phyloP scores from a whole-genome alignment of 2,113 vertebrate species.

The Tauraco erythrolophus region DNA sequence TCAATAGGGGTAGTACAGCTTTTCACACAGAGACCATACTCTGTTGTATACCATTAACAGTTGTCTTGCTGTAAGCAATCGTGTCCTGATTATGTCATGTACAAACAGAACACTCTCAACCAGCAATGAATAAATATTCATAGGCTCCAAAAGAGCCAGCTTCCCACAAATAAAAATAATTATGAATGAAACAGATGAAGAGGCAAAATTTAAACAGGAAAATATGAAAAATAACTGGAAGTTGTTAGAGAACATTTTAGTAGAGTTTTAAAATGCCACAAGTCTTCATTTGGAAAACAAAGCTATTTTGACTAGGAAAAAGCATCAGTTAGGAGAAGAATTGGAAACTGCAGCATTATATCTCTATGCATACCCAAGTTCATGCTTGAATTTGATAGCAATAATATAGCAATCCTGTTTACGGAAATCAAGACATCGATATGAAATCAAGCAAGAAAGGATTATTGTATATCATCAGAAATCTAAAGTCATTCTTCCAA shows the following conservation, averaged over 20 bases:
- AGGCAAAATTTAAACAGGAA: slow-evolving; percentile 25
- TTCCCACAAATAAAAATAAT: slow-evolving; percentile 40
- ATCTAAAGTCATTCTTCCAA: background rate
- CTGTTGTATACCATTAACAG: background rate
- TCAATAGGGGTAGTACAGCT: background rate
- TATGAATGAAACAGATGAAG: background rate
- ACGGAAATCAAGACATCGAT: background rate
- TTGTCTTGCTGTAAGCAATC: background rate
- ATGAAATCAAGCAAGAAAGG: background rate
- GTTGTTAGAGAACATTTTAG: background rate
- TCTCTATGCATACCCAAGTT: background rate
- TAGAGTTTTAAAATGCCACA: background rate
- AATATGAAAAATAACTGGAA: slow-evolving; percentile 21
- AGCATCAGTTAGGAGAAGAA: background rate
- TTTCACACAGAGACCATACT: background rate
- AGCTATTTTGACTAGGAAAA: background rate
- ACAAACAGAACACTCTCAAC: background rate
- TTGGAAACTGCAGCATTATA: background rate
- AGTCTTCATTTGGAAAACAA: background rate
- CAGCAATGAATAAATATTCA: slow-evolving; percentile 15
- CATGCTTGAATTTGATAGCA: background rate
- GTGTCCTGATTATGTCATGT: background rate
- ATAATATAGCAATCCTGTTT: background rate
- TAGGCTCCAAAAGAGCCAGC: background rate
- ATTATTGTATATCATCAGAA: background rate